These are phyloP conservation scores for Sogatella furcifera DNA, from an alignment of 1,140 invertebrate genomes.

Conservation along the genomic window DNA sequence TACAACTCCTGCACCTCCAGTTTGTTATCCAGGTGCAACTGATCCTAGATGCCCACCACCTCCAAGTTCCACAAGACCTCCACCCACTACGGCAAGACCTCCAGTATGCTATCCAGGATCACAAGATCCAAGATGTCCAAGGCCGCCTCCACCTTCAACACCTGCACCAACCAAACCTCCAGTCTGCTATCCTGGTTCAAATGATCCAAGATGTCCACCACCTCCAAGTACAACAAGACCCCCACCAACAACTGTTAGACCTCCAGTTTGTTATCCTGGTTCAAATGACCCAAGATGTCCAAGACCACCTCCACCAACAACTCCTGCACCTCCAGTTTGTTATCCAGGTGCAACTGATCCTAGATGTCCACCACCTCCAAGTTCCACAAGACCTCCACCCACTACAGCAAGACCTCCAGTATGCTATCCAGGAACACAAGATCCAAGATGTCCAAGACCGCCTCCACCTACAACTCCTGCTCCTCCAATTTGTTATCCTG, in stretches of 20 bases:
- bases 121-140: constrained; percentile 32
- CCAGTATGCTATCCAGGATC: constrained; percentile 29
- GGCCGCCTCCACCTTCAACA: constrained; percentile 24
- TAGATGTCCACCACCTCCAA: constrained; percentile 30
- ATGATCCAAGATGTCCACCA: constrained; percentile 30
- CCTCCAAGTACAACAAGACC: too few species aligned
- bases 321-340: constrained; percentile 11
- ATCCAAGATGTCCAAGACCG: constrained; percentile 32
- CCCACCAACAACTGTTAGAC: constrained; percentile 22
- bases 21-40: constrained; percentile 19
- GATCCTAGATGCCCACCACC: constrained; percentile 31
- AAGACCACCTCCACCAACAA: constrained; percentile 3
- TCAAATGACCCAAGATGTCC: constrained; percentile 26
- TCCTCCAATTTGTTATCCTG: constrained; percentile 30
- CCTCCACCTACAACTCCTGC: constrained; percentile 23
- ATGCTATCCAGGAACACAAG: constrained; percentile 30
- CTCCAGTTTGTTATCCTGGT: constrained; percentile 26
- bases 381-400: constrained; percentile 25
- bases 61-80: constrained; percentile 31
- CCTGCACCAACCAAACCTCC: not conserved
- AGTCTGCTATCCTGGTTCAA: constrained; percentile 28
- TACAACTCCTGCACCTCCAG: constrained; percentile 9
- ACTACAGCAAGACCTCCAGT: constrained; percentile 20
- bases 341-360: constrained; percentile 29
- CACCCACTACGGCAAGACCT: constrained; percentile 17